Base-by-base conservation (phyloP, 2,888 invertebrate species). In the Drosophila meridiana region DNA sequence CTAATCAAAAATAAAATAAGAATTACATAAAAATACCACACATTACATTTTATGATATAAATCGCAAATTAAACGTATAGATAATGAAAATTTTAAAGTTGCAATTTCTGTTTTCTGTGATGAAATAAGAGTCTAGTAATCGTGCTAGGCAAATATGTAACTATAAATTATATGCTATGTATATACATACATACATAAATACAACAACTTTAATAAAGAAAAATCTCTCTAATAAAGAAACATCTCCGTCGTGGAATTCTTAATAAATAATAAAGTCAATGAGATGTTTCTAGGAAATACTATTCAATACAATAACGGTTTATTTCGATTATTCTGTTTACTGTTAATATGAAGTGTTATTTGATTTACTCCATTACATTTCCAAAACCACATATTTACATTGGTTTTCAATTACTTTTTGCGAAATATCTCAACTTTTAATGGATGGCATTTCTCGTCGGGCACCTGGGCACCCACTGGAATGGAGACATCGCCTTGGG, bases 401-500 rank as follows among this genome's bases (percentile, higher is more conserved):
- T 50, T 42, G 5, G 30, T 43, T 9, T 8, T 0, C 2, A 9
- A 26, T 69, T 68, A 70, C 36, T 91, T 91, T 59, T 79, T 78
- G 32, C 93, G 90, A 71, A 92, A 94, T 3, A 94, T 73, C 82
- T 94, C 93, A 2, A 93, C 93, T 73, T 91, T 91, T 3, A 94
- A 73, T 2, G 94, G 93, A 83, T 93, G 91, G 42, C 94, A 94
- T 20, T 89, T 89, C 9, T 91, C 84, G 32, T 93, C 93, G 4
- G 94, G 94, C 8, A 94, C 92, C 30, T 81, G 81, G 43, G 91
- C 75, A 0, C 94, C 94, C 6, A 94, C 93, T 3, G 92, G 81
- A 40, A 93, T 89, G 1, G 94, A 93, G 4, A 94, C 94, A 84
- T 94, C 94, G 2, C 94, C 93, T 47, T 94, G 94, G 2, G 94